A percentile compares a stretch with the other conserved stretches of the same genome.
Evolutionary conservation across 2,113 vertebrate genomes (phyloP).

Genomic region (Polypterus senegalus): DNA sequence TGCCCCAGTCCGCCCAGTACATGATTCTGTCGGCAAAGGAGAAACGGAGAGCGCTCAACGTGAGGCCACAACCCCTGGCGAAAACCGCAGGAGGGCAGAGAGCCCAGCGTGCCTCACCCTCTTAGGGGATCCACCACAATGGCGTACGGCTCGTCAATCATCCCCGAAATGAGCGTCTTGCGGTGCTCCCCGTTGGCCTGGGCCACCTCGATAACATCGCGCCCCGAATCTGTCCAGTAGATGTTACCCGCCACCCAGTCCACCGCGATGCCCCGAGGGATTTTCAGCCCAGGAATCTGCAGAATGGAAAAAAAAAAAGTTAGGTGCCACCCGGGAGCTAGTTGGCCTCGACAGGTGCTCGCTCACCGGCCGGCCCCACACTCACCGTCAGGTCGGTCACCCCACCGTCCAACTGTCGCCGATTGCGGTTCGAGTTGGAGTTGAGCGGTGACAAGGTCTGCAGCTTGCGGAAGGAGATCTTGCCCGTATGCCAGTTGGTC

Average conservation of each 20-base stretch:
- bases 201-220: constrained; percentile 90
- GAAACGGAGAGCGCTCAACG: not conserved
- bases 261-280: constrained; percentile 84
- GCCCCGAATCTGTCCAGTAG: constrained; percentile 92
- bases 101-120: constrained; percentile 44
- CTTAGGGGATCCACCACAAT: constrained; percentile 84
- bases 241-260: constrained; percentile 95
- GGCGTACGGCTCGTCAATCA: constrained; percentile 93
- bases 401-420: constrained; percentile 65
- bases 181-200: constrained; percentile 86
- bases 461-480: constrained; percentile 80
- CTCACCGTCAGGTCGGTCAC: constrained; percentile 75
- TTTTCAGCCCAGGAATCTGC: constrained; percentile 85
- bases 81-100: not conserved
- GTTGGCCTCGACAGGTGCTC: not conserved
- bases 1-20: constrained; percentile 98
- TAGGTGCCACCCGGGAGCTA: no score
- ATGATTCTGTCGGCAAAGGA: constrained; percentile 57
- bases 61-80: not conserved
- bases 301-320: not conserved
- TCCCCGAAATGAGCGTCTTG: constrained; percentile 90
- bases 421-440: constrained; percentile 66
- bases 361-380: not conserved
- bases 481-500: constrained; percentile 95
- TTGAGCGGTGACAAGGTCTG: constrained; percentile 43